Percentiles rank a stretch among this genome's conserved stretches.
phyloP scores from a whole-genome alignment of 2,797 vertebrate genomes.

The Acanthis flammea region DNA sequence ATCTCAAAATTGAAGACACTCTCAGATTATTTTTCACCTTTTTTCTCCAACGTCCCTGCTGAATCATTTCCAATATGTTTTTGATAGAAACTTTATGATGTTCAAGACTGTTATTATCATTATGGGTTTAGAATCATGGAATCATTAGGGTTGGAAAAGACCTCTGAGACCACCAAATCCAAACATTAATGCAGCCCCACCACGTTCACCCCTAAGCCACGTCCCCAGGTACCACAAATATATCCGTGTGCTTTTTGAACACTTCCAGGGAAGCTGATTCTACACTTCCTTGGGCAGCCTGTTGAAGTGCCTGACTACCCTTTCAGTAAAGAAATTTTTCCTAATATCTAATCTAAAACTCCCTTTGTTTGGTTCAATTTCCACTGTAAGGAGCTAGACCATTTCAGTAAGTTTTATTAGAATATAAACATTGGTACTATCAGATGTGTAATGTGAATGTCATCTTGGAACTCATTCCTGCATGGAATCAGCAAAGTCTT shows the following conservation, averaged over 20 bases:
- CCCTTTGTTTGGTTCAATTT: neutral
- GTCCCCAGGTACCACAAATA: neutral
- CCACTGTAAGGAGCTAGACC: neutral
- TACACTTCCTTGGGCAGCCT: neutral
- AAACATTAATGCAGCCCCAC: fast-evolving
- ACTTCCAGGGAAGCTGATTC: neutral
- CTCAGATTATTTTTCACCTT: neutral
- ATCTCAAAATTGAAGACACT: neutral
- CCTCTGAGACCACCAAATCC: neutral
- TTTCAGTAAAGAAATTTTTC: neutral
- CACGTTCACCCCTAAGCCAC: fast-evolving
- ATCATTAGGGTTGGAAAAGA: neutral
- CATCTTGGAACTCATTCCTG: neutral
- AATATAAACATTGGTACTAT: neutral
- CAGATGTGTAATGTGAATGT: neutral
- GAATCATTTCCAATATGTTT: neutral
- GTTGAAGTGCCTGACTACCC: neutral
- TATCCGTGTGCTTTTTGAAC: neutral
- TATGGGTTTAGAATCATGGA: neutral
- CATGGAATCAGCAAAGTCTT: neutral
- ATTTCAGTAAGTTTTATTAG: neutral
- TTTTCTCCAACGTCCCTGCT: neutral
- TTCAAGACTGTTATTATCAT: neutral
- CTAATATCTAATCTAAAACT: neutral
- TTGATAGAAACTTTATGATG: neutral